These are phyloP conservation scores for Macquaria ambigua DNA, from an alignment of 2,113 vertebrate genomes.

Conservation along the genomic window DNA sequence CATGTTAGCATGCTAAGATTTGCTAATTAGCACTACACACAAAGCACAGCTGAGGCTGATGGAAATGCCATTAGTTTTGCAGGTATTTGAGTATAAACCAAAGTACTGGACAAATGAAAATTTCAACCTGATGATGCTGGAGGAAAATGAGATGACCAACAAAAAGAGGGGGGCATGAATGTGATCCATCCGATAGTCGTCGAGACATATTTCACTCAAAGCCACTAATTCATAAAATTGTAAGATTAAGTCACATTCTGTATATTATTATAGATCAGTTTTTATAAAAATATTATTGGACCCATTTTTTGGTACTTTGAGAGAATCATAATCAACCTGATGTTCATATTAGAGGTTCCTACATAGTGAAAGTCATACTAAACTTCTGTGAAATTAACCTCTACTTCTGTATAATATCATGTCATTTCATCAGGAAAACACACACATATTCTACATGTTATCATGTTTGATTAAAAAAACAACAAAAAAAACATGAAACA, in stretches of 20 bases:
- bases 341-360: conserved; percentile 5
- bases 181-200: background rate
- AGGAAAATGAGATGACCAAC: background rate
- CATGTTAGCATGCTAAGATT: background rate
- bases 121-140: background rate
- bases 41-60: background rate
- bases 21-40: too few relatives aligned
- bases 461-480: background rate
- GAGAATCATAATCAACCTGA: background rate
- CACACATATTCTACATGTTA: background rate
- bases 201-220: background rate
- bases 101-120: background rate
- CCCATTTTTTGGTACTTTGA: background rate
- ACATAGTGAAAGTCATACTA: background rate
- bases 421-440: background rate
- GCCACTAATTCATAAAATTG: background rate
- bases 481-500: background rate
- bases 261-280: background rate
- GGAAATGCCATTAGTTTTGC: background rate
- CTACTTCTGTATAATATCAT: background rate
- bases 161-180: background rate
- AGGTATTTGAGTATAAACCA: background rate
- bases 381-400: background rate
- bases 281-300: background rate
- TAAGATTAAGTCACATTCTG: background rate